These are phyloP conservation scores for Lophius americanus DNA, from an alignment of 2,797 vertebrate species.

Conservation along the genomic window DNA sequence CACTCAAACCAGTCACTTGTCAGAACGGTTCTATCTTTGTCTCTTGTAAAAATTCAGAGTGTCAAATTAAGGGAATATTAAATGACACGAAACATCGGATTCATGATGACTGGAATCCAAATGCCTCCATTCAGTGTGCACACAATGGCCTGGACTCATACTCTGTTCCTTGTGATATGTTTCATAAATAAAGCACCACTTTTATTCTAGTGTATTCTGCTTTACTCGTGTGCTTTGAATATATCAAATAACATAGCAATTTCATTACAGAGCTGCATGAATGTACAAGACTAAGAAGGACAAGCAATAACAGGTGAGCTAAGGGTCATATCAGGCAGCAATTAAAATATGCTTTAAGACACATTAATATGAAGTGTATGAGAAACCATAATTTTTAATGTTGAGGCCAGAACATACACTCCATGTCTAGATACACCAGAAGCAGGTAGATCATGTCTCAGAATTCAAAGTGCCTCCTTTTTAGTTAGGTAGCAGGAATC, in stretches of 20 bases:
- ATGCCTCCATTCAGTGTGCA: constrained; percentile 11
- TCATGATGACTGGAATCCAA: constrained; percentile 32
- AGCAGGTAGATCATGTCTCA: constrained; percentile 67
- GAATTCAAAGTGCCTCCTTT: constrained; percentile 76
- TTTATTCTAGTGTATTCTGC: constrained; percentile 76
- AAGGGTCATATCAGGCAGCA: constrained; percentile 65
- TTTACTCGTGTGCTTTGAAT: constrained; percentile 75
- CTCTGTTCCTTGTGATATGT: constrained; percentile 45
- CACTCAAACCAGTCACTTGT: constrained; percentile 22
- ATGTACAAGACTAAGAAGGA: constrained; percentile 70
- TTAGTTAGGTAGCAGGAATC: constrained; percentile 73
- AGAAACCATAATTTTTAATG: constrained; percentile 46
- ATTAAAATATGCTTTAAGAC: constrained; percentile 64
- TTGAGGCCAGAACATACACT: constrained; percentile 55
- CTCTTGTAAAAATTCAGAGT: constrained; percentile 6
- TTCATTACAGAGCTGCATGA: constrained; percentile 72
- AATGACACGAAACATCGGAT: constrained; percentile 23
- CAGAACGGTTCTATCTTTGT: constrained; percentile 13
- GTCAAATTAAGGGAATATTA: neutral
- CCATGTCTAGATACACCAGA: constrained; percentile 60
- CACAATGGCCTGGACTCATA: constrained; percentile 5
- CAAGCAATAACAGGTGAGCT: constrained; percentile 67
- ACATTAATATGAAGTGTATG: constrained; percentile 64
- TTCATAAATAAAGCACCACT: constrained; percentile 78
- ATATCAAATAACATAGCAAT: constrained; percentile 74